phyloP scores from a whole-genome alignment of 2,888 invertebrate species.

The Bombylius discolor region DNA sequence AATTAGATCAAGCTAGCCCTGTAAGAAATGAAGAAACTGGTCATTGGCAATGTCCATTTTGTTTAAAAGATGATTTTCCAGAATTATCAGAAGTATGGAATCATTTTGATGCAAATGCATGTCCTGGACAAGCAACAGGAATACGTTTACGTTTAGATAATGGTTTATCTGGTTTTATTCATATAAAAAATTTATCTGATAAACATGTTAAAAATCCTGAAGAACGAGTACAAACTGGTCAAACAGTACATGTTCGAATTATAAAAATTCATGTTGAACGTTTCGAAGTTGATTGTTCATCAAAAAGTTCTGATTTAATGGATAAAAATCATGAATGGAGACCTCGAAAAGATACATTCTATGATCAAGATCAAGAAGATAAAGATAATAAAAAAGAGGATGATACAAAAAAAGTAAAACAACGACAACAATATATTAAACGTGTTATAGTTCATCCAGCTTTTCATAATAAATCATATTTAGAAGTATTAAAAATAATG shows the following conservation, averaged over 20 bases:
- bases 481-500: conserved; percentile 85
- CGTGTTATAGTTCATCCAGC: conserved; percentile 95
- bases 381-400: conserved; percentile 64
- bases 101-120: conserved; percentile 91
- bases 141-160: conserved; percentile 84
- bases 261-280: conserved; percentile 93
- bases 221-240: conserved; percentile 74
- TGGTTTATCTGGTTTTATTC: conserved; percentile 82
- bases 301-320: conserved; percentile 79
- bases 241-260: conserved; percentile 76
- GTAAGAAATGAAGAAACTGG: conserved; percentile 89
- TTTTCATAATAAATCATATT: conserved; percentile 91
- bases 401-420: conserved; percentile 70
- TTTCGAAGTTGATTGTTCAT: conserved; percentile 87
- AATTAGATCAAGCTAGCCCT: conserved; percentile 91
- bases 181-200: conserved; percentile 86
- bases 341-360: conserved; percentile 77
- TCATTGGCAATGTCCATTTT: conserved; percentile 96
- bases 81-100: conserved; percentile 97
- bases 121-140: conserved; percentile 92
- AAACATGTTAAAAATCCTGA: conserved; percentile 86
- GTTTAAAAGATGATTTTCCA: conserved; percentile 88
- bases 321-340: conserved; percentile 89
- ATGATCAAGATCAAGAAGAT: conserved; percentile 76
- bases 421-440: conserved; percentile 78